Evolutionary conservation across 1,140 invertebrate species (phyloP).

Genomic region (Spodoptera litura): DNA sequence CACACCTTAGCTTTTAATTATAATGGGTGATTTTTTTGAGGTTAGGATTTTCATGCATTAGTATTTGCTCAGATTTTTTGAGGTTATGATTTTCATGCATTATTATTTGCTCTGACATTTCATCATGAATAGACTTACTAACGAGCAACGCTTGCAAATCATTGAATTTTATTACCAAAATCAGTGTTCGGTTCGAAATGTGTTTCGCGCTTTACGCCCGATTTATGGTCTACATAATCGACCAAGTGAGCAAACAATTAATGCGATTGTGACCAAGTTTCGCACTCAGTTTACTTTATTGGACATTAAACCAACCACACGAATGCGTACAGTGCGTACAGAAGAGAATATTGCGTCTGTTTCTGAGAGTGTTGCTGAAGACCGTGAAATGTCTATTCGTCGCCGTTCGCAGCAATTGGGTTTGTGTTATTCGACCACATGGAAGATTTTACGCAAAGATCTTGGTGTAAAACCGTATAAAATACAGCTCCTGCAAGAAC

Average conservation of each 20-base stretch:
- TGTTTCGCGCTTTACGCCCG: not conserved
- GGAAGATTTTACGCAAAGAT: not conserved
- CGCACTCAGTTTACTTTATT: slow-evolving; percentile 13
- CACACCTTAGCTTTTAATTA: too few relatives aligned
- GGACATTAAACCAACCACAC: slow-evolving; percentile 12
- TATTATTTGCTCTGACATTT: too few relatives aligned
- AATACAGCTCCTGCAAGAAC: not conserved
- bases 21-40: too few relatives aligned
- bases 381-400: not conserved
- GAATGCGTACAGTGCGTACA: not conserved
- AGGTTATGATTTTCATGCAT: too few relatives aligned
- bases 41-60: too few relatives aligned
- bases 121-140: too few relatives aligned
- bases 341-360: slow-evolving; percentile 2
- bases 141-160: not conserved
- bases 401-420: slow-evolving; percentile 1
- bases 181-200: not conserved
- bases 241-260: not conserved
- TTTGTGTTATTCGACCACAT: not conserved
- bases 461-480: not conserved
- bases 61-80: too few relatives aligned
- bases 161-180: slow-evolving; percentile 3
- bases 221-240: not conserved
- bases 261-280: slow-evolving; percentile 1
- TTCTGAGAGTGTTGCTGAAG: not conserved